A percentile compares a stretch with the other conserved stretches of the same genome.
phyloP scores from a whole-genome alignment of 92 coral and sea anemone species.

The Epizoanthus fatuus region DNA sequence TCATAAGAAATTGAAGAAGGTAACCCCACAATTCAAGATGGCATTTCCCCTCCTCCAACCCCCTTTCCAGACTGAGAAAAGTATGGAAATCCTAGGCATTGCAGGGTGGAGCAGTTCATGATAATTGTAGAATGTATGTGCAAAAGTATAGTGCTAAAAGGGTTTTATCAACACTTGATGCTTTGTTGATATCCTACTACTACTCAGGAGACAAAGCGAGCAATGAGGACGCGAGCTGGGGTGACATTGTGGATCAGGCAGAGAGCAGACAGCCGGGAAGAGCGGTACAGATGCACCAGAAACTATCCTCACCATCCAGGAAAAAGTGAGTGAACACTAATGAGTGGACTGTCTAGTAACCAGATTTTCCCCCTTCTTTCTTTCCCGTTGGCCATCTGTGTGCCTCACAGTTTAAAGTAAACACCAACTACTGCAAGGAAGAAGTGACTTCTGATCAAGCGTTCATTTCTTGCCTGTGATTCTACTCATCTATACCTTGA shows the following conservation, averaged over 20 bases:
- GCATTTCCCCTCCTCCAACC: no score
- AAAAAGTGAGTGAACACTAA: slow-evolving; percentile 73
- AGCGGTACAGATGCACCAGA: slow-evolving; percentile 98
- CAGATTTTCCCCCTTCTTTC: background rate
- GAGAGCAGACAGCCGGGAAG: slow-evolving; percentile 96
- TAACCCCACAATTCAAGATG: no score
- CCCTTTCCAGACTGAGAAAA: no score
- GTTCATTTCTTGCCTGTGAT: background rate
- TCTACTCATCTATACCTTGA: background rate
- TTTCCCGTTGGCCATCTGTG: background rate
- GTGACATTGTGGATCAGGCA: slow-evolving; percentile 90
- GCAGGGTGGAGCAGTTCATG: no score
- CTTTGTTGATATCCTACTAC: background rate
- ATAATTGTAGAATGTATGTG: no score
- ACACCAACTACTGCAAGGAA: background rate
- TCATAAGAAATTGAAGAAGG: no score
- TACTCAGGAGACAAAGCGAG: slow-evolving; percentile 80
- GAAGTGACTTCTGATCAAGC: background rate
- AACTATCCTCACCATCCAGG: slow-evolving; percentile 96
- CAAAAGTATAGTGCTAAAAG: no score
- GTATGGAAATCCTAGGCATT: no score
- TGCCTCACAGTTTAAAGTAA: no score
- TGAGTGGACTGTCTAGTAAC: no score
- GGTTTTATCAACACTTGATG: no score
- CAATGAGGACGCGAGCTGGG: slow-evolving; percentile 89